Conservation (phyloP, 2,888 invertebrate species). For the Limnephilus marmoratus region DNA sequence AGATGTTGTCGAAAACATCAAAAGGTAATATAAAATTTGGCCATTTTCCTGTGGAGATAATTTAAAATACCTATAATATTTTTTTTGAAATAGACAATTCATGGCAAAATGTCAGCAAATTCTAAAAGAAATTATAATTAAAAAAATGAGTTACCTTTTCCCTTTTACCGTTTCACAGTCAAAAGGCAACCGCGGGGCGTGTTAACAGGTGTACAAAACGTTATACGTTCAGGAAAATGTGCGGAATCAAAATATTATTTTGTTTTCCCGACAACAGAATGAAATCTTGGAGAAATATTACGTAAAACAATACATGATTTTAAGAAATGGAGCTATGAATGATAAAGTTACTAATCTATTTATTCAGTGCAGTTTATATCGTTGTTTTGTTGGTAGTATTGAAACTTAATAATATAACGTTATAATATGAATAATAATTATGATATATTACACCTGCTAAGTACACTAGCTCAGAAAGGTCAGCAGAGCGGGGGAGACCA, state of each 20-base stretch:
- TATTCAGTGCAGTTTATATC: not conserved
- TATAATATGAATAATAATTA: too few relatives aligned
- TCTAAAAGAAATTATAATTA: not conserved
- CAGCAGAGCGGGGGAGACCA: too few relatives aligned
- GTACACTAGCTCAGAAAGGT: too few relatives aligned
- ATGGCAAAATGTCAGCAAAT: not conserved
- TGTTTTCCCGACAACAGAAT: not conserved
- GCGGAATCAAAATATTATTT: not conserved
- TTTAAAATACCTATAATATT: too few relatives aligned
- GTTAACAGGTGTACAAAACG: slow-evolving; percentile 27
- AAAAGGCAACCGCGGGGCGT: not conserved
- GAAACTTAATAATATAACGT: too few relatives aligned
- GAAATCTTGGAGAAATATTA: not conserved
- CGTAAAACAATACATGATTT: not conserved
- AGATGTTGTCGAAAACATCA: too few relatives aligned
- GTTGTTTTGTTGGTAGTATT: too few relatives aligned
- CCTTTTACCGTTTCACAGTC: not conserved
- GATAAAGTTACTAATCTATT: not conserved
- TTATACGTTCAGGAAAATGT: slow-evolving; percentile 12
- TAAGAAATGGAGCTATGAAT: not conserved
- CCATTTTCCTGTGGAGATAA: too few relatives aligned
- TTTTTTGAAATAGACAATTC: too few relatives aligned
- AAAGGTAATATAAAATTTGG: too few relatives aligned
- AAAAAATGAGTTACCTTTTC: not conserved
- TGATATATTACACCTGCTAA: too few relatives aligned